Evolutionary conservation across 2,797 vertebrate species (phyloP).

Genomic region (Rhinella marina): DNA sequence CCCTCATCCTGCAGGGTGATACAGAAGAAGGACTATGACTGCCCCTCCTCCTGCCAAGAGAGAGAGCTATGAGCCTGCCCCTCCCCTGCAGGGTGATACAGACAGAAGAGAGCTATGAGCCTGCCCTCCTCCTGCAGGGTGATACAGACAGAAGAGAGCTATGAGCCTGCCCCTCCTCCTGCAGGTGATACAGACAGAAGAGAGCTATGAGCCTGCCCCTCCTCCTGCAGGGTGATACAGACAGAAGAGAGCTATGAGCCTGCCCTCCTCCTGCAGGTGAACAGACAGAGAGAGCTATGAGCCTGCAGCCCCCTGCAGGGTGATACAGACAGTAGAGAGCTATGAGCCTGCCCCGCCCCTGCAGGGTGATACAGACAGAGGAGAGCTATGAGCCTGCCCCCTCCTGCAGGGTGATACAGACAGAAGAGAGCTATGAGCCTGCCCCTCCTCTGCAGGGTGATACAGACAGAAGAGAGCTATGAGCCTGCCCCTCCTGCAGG

Average conservation of each 20-base stretch:
- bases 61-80: not conserved
- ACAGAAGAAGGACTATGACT: not conserved
- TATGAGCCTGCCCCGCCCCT: not conserved
- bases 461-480: not conserved
- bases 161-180: not conserved
- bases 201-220: not conserved
- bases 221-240: not conserved
- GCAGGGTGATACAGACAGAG: not conserved
- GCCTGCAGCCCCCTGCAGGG: not conserved
- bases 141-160: not conserved
- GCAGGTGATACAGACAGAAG: not conserved
- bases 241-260: not conserved
- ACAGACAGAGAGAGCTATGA: not conserved
- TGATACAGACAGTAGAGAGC: not conserved
- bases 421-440: not conserved
- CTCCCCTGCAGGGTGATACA: not conserved
- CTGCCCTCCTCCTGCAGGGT: not conserved
- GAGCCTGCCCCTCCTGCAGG: not conserved
- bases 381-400: not conserved
- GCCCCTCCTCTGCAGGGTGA: not conserved
- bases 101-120: not conserved
- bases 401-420: too few species aligned
- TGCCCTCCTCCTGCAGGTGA: not conserved
- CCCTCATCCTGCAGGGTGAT: not conserved
- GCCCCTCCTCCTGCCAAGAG: not conserved